Evolutionary conservation across 2,113 vertebrate species (phyloP).

Genomic region (Pygoscelis antarcticus): DNA sequence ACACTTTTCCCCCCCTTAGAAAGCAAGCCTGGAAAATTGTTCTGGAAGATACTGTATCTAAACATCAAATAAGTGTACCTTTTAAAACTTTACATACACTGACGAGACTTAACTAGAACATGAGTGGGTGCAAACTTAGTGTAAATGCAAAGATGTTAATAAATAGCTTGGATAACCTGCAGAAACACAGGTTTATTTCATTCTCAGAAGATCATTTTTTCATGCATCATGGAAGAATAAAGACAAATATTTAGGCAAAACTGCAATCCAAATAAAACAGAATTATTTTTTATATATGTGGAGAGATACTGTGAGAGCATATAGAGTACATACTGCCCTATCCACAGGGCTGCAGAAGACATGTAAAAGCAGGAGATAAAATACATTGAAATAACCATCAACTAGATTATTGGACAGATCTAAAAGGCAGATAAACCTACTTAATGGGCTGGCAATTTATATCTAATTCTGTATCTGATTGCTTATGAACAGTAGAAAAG

Average conservation of each 20-base stretch:
- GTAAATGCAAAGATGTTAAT: background rate
- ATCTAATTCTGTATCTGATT: background rate
- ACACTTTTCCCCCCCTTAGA: background rate
- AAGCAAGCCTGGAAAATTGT: background rate
- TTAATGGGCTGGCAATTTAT: background rate
- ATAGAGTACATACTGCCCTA: background rate
- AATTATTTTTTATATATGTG: background rate
- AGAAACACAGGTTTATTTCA: slow-evolving; percentile 28
- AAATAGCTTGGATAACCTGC: background rate
- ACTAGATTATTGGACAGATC: background rate
- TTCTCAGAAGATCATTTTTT: background rate
- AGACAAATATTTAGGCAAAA: slow-evolving; percentile 17
- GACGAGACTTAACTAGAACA: background rate
- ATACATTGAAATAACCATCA: background rate
- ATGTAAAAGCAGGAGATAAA: background rate
- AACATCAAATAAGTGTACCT: background rate
- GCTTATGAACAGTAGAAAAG: background rate
- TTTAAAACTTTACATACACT: background rate
- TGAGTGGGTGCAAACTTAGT: background rate
- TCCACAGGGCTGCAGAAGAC: background rate
- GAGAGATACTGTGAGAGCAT: background rate
- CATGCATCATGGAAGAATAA: slow-evolving; percentile 6
- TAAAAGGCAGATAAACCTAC: background rate
- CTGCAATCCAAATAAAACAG: slow-evolving; percentile 6
- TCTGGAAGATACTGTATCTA: background rate